phyloP scores from a whole-genome alignment of 2,888 invertebrate species.

The Pharmacophagus antenor region DNA sequence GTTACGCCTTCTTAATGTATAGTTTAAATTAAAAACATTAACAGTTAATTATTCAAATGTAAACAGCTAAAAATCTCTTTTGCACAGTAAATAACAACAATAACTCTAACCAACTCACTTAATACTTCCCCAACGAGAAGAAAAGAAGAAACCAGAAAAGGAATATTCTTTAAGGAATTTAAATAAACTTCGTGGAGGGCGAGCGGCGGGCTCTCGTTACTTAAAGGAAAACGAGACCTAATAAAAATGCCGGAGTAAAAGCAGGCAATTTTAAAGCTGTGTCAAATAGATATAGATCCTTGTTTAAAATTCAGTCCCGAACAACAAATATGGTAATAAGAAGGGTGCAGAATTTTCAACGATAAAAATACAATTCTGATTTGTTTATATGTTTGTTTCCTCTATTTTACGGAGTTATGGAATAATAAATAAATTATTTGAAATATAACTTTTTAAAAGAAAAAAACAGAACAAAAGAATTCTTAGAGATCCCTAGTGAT shows the following conservation, averaged over 20 bases:
- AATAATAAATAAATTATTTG: too few species aligned
- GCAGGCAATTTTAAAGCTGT: conserved; percentile 61
- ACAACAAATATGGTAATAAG: conserved; percentile 42
- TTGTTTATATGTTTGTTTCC: conserved; percentile 13
- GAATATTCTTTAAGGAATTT: conserved; percentile 70
- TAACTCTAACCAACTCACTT: conserved; percentile 58
- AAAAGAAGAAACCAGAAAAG: conserved; percentile 47
- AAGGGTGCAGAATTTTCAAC: conserved; percentile 35
- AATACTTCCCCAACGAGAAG: conserved; percentile 56
- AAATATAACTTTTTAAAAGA: too few species aligned
- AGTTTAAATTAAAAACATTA: conserved; percentile 36
- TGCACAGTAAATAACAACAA: conserved; percentile 33
- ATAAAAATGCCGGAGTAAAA: conserved; percentile 68
- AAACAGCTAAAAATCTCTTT: conserved; percentile 33
- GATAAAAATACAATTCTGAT: neutral
- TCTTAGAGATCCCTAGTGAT: too few species aligned
- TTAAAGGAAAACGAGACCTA: conserved; percentile 64
- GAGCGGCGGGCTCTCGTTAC: conserved; percentile 63
- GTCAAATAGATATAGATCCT: conserved; percentile 55
- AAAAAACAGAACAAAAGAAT: too few species aligned
- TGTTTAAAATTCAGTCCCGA: conserved; percentile 45
- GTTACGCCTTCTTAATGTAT: conserved; percentile 48
- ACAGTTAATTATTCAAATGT: conserved; percentile 16
- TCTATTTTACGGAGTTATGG: neutral
- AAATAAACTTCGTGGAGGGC: conserved; percentile 70